Conservation (phyloP, 2,113 vertebrate species). For the Bubo scandiacus region DNA sequence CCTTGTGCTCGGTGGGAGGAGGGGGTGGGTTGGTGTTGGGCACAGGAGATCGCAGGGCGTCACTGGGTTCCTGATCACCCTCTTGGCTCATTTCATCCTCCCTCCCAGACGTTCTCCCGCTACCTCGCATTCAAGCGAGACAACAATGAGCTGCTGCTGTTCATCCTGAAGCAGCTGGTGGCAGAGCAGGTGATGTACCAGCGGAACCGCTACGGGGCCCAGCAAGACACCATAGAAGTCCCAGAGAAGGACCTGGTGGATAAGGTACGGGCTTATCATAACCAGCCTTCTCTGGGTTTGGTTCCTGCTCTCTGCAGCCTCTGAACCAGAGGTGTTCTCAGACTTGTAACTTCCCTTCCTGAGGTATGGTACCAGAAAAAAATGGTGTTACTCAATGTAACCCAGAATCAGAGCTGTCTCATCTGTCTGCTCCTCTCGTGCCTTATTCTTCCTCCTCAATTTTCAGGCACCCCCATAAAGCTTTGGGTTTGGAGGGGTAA, state of each 20-base stretch:
- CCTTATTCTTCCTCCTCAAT: neutral
- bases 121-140: constrained; percentile 94
- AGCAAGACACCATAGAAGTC: constrained; percentile 90
- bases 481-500: neutral
- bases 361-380: neutral
- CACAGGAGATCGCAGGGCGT: accelerated
- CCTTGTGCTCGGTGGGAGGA: neutral
- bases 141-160: constrained; percentile 96
- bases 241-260: constrained; percentile 92
- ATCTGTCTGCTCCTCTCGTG: neutral
- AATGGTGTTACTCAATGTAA: neutral
- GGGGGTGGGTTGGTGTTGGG: neutral
- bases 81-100: neutral
- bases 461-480: neutral
- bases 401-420: neutral
- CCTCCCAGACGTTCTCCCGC: constrained; percentile 87
- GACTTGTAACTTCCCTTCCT: neutral
- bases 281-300: neutral
- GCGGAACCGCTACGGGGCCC: constrained; percentile 91
- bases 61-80: neutral
- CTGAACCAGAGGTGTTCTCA: neutral
- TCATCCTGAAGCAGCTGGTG: constrained; percentile 95
- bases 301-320: neutral
- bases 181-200: constrained; percentile 92
- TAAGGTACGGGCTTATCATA: constrained; percentile 76